Conservation (phyloP, 2,797 vertebrate genomes). For the Apogon hyalosoma region DNA sequence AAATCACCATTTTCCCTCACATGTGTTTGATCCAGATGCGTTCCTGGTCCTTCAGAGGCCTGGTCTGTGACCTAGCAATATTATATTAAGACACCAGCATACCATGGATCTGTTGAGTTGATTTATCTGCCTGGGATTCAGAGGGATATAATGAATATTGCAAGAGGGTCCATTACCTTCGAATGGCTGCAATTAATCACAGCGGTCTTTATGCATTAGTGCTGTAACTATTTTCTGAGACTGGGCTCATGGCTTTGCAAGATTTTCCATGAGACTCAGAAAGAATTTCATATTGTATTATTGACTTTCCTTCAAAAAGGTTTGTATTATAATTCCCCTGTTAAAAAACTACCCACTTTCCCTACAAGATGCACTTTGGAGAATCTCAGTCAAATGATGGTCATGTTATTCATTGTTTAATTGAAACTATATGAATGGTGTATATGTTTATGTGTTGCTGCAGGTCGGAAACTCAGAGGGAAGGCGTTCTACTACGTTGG, state of each 20-base stretch:
- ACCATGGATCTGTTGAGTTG: slow-evolving; percentile 52
- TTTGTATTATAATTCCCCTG: slow-evolving; percentile 11
- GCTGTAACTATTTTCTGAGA: slow-evolving; percentile 57
- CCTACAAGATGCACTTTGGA: background rate
- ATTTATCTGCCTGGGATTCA: slow-evolving; percentile 66
- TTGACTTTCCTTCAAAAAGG: slow-evolving; percentile 24
- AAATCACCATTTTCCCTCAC: slow-evolving; percentile 46
- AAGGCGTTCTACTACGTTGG: slow-evolving; percentile 99
- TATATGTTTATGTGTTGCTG: slow-evolving; percentile 31
- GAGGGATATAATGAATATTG: slow-evolving; percentile 74
- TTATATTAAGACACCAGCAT: slow-evolving; percentile 57
- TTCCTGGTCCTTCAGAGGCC: slow-evolving; percentile 30
- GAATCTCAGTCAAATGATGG: background rate
- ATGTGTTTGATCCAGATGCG: slow-evolving; percentile 61
- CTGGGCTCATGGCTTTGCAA: slow-evolving; percentile 20
- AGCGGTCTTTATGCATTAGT: slow-evolving; percentile 34
- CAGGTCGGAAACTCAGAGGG: slow-evolving; percentile 93
- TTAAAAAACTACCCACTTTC: background rate
- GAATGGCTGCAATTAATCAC: slow-evolving; percentile 66
- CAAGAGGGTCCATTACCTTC: slow-evolving; percentile 67
- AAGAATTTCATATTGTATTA: slow-evolving; percentile 12
- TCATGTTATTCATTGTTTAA: background rate
- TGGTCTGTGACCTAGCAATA: slow-evolving; percentile 21
- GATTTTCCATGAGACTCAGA: slow-evolving; percentile 36
- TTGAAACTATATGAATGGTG: slow-evolving; percentile 2